These are phyloP conservation scores for Tetragonula clypearis DNA, from an alignment of 1,140 invertebrate genomes.

Conservation along the genomic window DNA sequence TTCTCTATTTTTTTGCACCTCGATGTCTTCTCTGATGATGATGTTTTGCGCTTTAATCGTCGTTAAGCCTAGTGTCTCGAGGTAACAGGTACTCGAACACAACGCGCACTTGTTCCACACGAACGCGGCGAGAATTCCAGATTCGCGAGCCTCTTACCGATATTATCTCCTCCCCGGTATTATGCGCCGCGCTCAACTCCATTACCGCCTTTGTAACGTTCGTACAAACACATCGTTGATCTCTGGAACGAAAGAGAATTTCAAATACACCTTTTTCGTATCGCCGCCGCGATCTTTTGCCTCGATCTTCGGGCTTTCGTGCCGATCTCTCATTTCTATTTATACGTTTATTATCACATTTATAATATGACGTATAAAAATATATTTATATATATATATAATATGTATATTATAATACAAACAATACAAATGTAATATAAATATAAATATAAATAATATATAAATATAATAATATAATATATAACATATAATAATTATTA, in stretches of 20 bases:
- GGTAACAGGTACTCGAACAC: neutral
- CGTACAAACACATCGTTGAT: slow-evolving; percentile 15
- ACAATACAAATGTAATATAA: too few species aligned
- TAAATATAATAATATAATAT: too few species aligned
- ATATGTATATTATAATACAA: too few species aligned
- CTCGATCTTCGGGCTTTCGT: neutral
- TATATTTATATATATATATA: too few species aligned
- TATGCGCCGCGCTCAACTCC: slow-evolving; percentile 33
- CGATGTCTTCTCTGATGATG: too few species aligned
- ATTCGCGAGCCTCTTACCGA: slow-evolving; percentile 43
- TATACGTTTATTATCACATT: too few species aligned
- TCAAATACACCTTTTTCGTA: neutral
- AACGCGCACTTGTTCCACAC: neutral
- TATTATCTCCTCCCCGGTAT: slow-evolving; percentile 52
- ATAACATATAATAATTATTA: too few species aligned
- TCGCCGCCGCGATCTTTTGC: neutral
- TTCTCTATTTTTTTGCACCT: too few species aligned
- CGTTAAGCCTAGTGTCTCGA: neutral
- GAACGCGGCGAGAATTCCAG: neutral
- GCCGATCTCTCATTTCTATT: too few species aligned
- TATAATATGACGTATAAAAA: too few species aligned
- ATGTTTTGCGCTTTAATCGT: too few species aligned
- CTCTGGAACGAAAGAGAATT: slow-evolving; percentile 44
- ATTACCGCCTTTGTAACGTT: slow-evolving; percentile 20
- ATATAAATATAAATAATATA: too few species aligned